Conservation (phyloP, 1,140 invertebrate genomes). For the Acromyrmex charruanus region DNA sequence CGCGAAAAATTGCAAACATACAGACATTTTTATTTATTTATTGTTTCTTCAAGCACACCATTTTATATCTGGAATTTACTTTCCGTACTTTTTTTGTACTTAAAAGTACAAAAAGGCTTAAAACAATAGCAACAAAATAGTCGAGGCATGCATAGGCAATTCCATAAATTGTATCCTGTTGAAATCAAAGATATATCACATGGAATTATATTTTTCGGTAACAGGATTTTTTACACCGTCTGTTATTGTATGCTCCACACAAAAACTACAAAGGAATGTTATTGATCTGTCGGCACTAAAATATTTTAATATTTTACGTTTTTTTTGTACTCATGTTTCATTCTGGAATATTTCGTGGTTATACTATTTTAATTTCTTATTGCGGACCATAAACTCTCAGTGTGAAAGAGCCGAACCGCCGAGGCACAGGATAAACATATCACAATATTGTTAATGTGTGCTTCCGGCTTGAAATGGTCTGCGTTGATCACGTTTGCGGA, state of each 20-base stretch:
- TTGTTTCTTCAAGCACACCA: neutral
- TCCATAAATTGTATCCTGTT: neutral
- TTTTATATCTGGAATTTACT: constrained; percentile 14
- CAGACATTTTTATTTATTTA: constrained; percentile 20
- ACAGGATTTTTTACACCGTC: constrained; percentile 31
- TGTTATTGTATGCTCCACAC: neutral
- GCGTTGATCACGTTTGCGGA: constrained; percentile 78
- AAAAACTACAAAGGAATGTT: neutral
- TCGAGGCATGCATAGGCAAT: neutral
- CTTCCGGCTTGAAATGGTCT: constrained; percentile 77
- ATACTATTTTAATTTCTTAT: constrained; percentile 41
- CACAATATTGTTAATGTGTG: constrained; percentile 77
- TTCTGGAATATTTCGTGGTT: neutral
- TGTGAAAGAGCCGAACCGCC: constrained; percentile 16
- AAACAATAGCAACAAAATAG: neutral
- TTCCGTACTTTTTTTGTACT: constrained; percentile 6
- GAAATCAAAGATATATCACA: constrained; percentile 3
- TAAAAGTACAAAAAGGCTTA: neutral
- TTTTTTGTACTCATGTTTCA: neutral
- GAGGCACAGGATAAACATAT: constrained; percentile 77
- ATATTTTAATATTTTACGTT: constrained; percentile 37
- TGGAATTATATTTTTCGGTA: constrained; percentile 30
- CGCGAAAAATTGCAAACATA: neutral
- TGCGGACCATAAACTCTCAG: constrained; percentile 24
- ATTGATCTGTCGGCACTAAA: neutral